Percentiles rank a stretch among this genome's conserved stretches.
These are phyloP conservation scores for Pao palembangensis DNA, from an alignment of 2,113 vertebrate species.

Conservation along the genomic window DNA sequence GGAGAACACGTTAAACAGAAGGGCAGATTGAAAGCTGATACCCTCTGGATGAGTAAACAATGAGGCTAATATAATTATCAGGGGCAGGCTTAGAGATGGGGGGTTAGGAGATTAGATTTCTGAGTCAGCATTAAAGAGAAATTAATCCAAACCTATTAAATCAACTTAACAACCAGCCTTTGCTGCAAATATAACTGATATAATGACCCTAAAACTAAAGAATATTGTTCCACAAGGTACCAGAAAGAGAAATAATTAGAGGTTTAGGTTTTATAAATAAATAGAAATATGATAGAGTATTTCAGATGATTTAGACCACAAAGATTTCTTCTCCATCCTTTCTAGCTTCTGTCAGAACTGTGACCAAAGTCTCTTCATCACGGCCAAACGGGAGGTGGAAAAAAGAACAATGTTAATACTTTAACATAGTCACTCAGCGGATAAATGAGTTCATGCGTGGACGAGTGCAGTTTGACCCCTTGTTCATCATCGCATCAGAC, in stretches of 20 bases:
- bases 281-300: not conserved
- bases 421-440: constrained; percentile 30
- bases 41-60: not conserved
- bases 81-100: constrained; percentile 8
- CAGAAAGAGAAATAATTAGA: not conserved
- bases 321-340: not conserved
- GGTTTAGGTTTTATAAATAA: not conserved
- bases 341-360: constrained; percentile 9
- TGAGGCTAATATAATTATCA: constrained; percentile 25
- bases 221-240: not conserved
- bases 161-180: not conserved
- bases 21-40: no score
- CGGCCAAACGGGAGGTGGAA: constrained; percentile 23
- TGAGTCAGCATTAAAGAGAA: constrained; percentile 13
- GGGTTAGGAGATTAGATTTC: constrained; percentile 10
- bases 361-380: constrained; percentile 30
- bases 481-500: constrained; percentile 49
- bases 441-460: constrained; percentile 51
- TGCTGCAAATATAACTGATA: not conserved
- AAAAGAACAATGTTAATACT: constrained; percentile 49
- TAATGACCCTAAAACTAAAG: not conserved
- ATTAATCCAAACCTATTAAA: constrained; percentile 9
- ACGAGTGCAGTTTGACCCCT: constrained; percentile 39
- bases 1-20: not conserved
- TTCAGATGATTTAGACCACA: no score